Percentiles rank a stretch among this genome's conserved stretches.
Conservation (phyloP, 1,140 invertebrate genomes). For the Orussus abietinus region DNA sequence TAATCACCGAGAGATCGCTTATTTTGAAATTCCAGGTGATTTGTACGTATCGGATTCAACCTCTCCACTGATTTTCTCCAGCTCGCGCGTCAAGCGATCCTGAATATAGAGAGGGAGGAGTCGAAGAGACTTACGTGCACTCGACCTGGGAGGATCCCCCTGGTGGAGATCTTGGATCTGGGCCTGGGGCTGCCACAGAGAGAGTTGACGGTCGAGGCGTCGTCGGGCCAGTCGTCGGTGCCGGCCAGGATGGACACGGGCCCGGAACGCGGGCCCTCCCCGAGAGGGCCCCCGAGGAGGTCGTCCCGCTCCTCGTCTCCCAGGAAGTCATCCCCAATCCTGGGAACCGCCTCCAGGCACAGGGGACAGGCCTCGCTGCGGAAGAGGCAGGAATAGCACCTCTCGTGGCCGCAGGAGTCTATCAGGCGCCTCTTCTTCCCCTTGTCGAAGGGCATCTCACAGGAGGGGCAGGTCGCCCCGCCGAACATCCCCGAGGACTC, state of each 20-base stretch:
- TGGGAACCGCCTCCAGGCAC: slow-evolving; percentile 54
- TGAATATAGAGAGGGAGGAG: slow-evolving; percentile 7
- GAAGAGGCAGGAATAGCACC: slow-evolving; percentile 92
- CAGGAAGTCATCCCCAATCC: slow-evolving; percentile 23
- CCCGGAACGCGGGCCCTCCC: slow-evolving; percentile 20
- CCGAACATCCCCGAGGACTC: slow-evolving; percentile 62
- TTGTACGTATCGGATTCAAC: too few relatives aligned
- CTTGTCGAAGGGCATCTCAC: slow-evolving; percentile 90
- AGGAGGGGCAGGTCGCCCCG: slow-evolving; percentile 70
- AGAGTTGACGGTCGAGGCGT: slow-evolving; percentile 44
- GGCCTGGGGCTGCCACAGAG: slow-evolving; percentile 47
- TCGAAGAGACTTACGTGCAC: slow-evolving; percentile 27
- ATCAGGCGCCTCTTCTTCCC: slow-evolving; percentile 91
- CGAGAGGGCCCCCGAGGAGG: slow-evolving; percentile 9
- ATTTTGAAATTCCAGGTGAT: too few relatives aligned
- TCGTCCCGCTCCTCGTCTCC: slow-evolving; percentile 30
- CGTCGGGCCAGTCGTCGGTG: slow-evolving; percentile 41
- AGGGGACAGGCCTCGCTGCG: slow-evolving; percentile 86
- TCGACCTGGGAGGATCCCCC: slow-evolving; percentile 25
- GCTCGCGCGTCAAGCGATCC: background rate
- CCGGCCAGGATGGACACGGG: slow-evolving; percentile 29
- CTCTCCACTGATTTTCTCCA: too few relatives aligned
- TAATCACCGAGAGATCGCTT: too few relatives aligned
- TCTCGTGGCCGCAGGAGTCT: slow-evolving; percentile 89
- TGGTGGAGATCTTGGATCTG: slow-evolving; percentile 29